Conservation (phyloP, 2,797 vertebrate species). For the Cuculus canorus region DNA sequence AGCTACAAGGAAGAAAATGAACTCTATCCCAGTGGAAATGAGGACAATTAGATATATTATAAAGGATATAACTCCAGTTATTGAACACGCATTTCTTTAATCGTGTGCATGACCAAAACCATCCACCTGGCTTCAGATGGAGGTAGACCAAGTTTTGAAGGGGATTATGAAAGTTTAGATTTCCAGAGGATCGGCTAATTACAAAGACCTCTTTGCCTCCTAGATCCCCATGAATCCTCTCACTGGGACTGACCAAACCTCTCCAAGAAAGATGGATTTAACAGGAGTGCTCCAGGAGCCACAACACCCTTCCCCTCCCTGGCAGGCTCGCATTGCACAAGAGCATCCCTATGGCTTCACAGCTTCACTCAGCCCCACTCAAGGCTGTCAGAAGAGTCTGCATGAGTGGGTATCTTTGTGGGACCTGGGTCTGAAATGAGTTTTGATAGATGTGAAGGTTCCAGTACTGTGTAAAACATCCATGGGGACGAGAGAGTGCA, state of each 20-base stretch:
- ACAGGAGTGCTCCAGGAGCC: not conserved
- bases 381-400: not conserved
- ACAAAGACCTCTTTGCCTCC: accelerated
- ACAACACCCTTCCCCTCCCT: not conserved
- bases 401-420: accelerated
- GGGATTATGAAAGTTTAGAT: not conserved
- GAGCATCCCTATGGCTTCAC: not conserved
- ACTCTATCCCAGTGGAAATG: no score
- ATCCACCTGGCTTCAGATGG: not conserved
- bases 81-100: not conserved
- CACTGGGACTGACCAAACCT: not conserved
- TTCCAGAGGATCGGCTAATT: not conserved
- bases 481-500: not conserved
- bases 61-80: not conserved
- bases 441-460: not conserved
- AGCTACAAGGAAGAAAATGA: no score
- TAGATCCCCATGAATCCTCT: not conserved
- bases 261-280: not conserved
- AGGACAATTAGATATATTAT: not conserved
- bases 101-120: not conserved
- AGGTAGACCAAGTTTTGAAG: not conserved
- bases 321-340: not conserved
- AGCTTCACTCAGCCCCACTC: not conserved
- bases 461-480: not conserved
- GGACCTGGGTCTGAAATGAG: not conserved